Percentiles rank a stretch among this genome's conserved stretches.
These are phyloP conservation scores for Thryonomys swinderianus DNA, from an alignment of 2,113 vertebrate species.

Conservation along the genomic window DNA sequence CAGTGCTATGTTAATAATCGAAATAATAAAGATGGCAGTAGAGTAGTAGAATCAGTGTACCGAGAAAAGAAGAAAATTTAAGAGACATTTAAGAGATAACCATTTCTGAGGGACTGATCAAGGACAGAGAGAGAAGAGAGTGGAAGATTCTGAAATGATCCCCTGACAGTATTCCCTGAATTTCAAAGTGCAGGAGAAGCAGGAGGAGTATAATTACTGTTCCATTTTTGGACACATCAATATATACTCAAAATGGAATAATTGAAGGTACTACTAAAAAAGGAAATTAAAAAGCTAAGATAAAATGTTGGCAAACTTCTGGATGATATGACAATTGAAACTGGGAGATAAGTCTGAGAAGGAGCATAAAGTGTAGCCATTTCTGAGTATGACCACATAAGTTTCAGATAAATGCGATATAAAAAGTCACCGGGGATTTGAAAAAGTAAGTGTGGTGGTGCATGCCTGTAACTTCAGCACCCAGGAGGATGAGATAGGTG, in stretches of 20 bases:
- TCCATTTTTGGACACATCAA: not conserved
- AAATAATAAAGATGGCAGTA: not conserved
- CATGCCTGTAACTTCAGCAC: not conserved
- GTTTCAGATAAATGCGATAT: slow-evolving; percentile 8
- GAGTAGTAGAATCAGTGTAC: not conserved
- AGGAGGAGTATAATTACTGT: accelerated
- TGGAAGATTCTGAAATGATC: not conserved
- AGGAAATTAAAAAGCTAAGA: not conserved
- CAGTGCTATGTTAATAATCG: not conserved
- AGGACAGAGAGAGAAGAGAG: not conserved
- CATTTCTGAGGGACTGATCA: not conserved
- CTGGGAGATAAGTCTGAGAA: not conserved
- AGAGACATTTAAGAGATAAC: not conserved
- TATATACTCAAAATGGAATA: not conserved
- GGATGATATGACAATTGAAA: not conserved
- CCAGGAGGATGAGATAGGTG: not conserved
- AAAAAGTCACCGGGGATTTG: not conserved
- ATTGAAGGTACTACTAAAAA: not conserved
- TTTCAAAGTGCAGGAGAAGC: not conserved
- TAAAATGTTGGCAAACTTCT: slow-evolving; percentile 18
- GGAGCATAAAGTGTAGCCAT: not conserved
- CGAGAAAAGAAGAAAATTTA: not conserved
- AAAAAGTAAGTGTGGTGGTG: not conserved
- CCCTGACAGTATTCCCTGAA: not conserved
- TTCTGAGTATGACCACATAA: not conserved